Base-by-base conservation (phyloP, 1,140 invertebrate genomes). In the Drosophila biarmipes region DNA sequence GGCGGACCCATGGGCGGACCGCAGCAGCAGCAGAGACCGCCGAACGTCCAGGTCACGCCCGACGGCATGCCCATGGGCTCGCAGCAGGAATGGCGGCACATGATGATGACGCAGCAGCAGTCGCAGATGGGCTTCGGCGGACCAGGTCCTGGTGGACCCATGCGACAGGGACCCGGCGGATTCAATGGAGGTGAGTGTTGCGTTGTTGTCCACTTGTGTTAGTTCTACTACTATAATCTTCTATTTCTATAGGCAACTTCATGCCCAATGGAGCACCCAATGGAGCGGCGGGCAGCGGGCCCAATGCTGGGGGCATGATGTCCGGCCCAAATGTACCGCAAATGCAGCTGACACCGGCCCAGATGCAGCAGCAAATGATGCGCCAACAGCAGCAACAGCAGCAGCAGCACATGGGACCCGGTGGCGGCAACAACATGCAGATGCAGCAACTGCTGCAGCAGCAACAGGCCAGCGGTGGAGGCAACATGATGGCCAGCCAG, bases 91-190 rank as follows among this genome's bases (percentile, higher is more conserved):
- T 93, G 95, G 55, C 95, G 96, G 58, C 92, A 95, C 69, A 92
- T 96, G 77, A 94, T 96, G 93, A 95, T 95, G 92, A 94, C 95
- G 64, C 84, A 89, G 73, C 95, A 95, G 80, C 95, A 95, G 78
- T 95, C 95, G 76, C 93, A 89, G 46, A 92, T 92, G 62, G 92
- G 92, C 78, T 94, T 94, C 87, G 93, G 94, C 62, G 80, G 78
- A 8, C 74, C 94, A 93, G 84, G 80, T 19, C 78, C 77, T 0
- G 84, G 84, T 4, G 78, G 73, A n/a, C 82, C 82, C 14, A 92
- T 92, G 92, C 91, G 95, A 49, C 95, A 95, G 42, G 94, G 94
- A 68, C 95, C 95, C 74, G 94, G 95, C 55, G 94, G 94, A 42
- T 93, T 94, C 67, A 95, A 95, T 91, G 94, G 95, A 93, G 94